Evolutionary conservation across 2,888 invertebrate species (phyloP).

Genomic region (Automeris io): DNA sequence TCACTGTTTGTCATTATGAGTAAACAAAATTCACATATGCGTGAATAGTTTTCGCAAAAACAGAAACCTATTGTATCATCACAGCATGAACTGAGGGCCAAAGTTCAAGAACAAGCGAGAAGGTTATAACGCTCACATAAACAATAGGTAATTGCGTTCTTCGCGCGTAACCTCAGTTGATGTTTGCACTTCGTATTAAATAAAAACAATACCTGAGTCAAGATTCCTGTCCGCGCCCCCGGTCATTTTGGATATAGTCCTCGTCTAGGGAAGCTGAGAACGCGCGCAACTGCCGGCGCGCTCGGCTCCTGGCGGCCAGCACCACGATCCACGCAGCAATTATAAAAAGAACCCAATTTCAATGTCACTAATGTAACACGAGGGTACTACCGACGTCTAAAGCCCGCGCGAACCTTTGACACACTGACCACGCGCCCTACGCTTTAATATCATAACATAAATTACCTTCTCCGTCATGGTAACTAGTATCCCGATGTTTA

Average conservation of each 20-base stretch:
- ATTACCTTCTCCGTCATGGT: conserved; percentile 75
- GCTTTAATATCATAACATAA: conserved; percentile 64
- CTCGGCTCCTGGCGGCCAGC: conserved; percentile 55
- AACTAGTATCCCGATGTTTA: conserved; percentile 69
- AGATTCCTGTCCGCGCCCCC: conserved; percentile 61
- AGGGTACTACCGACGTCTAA: conserved; percentile 54
- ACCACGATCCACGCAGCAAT: conserved; percentile 72
- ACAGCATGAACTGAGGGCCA: conserved; percentile 11
- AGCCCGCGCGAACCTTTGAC: conserved; percentile 41
- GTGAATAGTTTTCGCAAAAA: not conserved
- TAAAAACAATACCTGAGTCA: conserved; percentile 64
- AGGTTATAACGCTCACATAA: conserved; percentile 25
- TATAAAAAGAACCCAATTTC: conserved; percentile 75
- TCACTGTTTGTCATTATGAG: not conserved
- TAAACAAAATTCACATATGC: not conserved
- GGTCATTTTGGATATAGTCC: conserved; percentile 52
- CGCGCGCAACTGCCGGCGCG: conserved; percentile 38
- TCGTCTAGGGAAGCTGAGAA: conserved; percentile 39
- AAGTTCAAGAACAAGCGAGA: conserved; percentile 19
- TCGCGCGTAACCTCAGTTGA: conserved; percentile 35
- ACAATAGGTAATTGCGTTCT: conserved; percentile 25
- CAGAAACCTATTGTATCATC: not conserved
- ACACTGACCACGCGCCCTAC: conserved; percentile 55
- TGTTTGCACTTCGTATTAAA: conserved; percentile 42
- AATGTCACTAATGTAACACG: conserved; percentile 73